Evolutionary conservation across 2,888 invertebrate species (phyloP).

Genomic region (Folsomia candida): DNA sequence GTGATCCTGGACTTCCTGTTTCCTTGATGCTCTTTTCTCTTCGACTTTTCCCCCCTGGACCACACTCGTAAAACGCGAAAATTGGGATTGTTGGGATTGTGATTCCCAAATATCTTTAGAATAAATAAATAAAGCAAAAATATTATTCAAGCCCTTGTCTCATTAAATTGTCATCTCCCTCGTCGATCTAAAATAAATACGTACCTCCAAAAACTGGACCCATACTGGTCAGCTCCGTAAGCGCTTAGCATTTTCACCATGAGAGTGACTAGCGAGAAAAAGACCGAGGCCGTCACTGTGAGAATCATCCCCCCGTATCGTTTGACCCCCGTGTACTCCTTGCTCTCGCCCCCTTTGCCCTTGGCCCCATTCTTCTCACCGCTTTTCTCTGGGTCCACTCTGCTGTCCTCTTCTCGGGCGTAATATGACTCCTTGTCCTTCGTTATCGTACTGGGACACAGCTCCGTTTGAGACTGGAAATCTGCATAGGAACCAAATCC

Average conservation of each 20-base stretch:
- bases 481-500: background rate
- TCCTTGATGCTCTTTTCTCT: conserved; percentile 15
- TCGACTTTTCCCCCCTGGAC: conserved; percentile 23
- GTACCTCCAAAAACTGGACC: conserved; percentile 40
- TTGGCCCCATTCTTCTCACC: background rate
- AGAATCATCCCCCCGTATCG: conserved; percentile 41
- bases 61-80: conserved; percentile 38
- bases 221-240: conserved; percentile 38
- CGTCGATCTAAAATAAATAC: no score
- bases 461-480: conserved; percentile 8
- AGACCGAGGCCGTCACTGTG: conserved; percentile 38
- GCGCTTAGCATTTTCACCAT: conserved; percentile 39
- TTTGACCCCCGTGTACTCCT: conserved; percentile 34
- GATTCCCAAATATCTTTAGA: conserved; percentile 32
- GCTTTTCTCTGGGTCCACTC: background rate
- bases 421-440: background rate
- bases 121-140: no score
- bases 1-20: conserved; percentile 16
- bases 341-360: no score
- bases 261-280: conserved; percentile 39
- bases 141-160: no score
- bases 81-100: conserved; percentile 40
- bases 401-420: background rate
- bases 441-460: background rate
- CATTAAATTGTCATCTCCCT: no score